Percentiles rank a stretch among this genome's conserved stretches.
phyloP scores from a whole-genome alignment of 2,888 invertebrate genomes.

The Emesis furor region DNA sequence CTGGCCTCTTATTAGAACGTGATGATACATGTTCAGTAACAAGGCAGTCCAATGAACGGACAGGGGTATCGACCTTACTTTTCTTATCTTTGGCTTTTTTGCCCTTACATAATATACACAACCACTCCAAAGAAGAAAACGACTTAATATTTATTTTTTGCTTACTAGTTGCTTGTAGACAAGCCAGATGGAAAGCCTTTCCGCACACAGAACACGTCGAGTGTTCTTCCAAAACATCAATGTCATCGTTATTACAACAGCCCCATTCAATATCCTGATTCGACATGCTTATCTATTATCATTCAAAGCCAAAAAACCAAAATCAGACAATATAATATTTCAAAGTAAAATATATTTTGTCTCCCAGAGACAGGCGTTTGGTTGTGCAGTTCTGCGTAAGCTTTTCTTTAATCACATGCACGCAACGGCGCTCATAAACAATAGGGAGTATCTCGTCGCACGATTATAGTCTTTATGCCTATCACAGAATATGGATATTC shows the following conservation, averaged over 20 bases:
- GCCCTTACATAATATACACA: neutral
- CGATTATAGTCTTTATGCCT: neutral
- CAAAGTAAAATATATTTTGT: neutral
- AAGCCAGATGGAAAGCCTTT: neutral
- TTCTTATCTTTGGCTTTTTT: constrained; percentile 6
- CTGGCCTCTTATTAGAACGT: neutral
- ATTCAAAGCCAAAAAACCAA: neutral
- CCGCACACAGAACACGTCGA: neutral
- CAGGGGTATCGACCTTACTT: neutral
- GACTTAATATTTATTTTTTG: neutral
- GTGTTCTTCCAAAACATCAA: neutral
- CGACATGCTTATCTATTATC: neutral
- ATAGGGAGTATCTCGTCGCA: neutral
- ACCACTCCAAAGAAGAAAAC: neutral
- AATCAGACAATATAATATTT: neutral
- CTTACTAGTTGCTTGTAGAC: constrained; percentile 5
- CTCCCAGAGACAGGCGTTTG: neutral
- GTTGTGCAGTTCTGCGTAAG: neutral
- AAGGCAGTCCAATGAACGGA: neutral
- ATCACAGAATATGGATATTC: neutral
- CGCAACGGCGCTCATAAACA: neutral
- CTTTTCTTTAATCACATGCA: neutral
- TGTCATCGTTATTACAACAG: neutral
- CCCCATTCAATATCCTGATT: neutral
- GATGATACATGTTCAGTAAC: neutral